These are phyloP conservation scores for Ophion slaviceki DNA, from an alignment of 2,888 invertebrate species.

Conservation along the genomic window DNA sequence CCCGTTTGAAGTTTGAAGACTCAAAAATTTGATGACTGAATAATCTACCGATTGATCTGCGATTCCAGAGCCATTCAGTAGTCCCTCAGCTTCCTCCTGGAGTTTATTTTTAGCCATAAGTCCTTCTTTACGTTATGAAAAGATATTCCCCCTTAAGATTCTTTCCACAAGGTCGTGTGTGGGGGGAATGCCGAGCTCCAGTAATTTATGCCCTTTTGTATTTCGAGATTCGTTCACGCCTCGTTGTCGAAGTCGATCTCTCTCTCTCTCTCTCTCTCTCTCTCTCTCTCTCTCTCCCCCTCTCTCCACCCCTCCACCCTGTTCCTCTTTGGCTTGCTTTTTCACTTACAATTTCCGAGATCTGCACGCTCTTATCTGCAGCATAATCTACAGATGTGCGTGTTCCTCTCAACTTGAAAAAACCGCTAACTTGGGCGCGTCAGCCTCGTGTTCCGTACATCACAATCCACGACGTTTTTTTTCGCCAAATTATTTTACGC, in stretches of 20 bases:
- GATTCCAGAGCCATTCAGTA: too few species aligned
- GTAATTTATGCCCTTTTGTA: background rate
- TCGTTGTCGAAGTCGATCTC: too few species aligned
- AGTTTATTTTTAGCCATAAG: too few species aligned
- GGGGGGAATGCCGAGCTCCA: background rate
- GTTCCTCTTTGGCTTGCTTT: background rate
- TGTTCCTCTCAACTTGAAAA: background rate
- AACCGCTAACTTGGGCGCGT: background rate
- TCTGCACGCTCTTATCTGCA: conserved; percentile 1
- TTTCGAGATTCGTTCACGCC: background rate
- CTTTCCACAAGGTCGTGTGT: background rate
- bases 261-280: too few species aligned
- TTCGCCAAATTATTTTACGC: too few species aligned
- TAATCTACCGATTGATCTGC: too few species aligned
- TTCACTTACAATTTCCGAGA: background rate
- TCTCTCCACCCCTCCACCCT: background rate
- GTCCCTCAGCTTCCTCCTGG: too few species aligned
- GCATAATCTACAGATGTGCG: background rate
- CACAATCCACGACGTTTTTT: background rate
- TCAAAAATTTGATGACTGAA: too few species aligned
- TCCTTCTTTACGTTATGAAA: too few species aligned
- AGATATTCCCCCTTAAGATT: too few species aligned
- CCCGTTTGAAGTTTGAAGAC: too few species aligned
- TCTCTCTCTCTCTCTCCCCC: too few species aligned
- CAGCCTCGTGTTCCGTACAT: background rate